These are phyloP conservation scores for Lateolabrax maculatus DNA, from an alignment of 2,797 vertebrate species.

Conservation along the genomic window DNA sequence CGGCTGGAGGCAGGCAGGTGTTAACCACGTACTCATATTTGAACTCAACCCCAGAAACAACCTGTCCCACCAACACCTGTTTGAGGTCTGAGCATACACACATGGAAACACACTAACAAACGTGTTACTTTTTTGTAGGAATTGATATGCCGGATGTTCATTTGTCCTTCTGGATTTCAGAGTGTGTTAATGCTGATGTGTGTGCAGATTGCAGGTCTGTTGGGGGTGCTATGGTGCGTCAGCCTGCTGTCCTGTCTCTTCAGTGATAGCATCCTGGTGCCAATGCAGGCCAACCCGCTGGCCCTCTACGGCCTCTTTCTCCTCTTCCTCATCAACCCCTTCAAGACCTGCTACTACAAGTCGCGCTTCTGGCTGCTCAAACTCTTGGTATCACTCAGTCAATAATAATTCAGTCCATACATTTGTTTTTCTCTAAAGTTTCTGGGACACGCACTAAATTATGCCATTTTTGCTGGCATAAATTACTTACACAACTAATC, in stretches of 20 bases:
- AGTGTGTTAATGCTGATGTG: neutral
- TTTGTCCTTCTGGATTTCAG: neutral
- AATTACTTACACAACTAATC: no score
- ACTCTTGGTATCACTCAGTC: slow-evolving; percentile 89
- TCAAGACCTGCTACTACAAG: slow-evolving; percentile 99
- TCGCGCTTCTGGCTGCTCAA: slow-evolving; percentile 99
- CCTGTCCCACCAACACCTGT: slow-evolving; percentile 98
- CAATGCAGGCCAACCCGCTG: slow-evolving; percentile 95
- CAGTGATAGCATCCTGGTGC: slow-evolving; percentile 86
- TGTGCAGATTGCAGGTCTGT: slow-evolving; percentile 94
- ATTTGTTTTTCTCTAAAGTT: neutral
- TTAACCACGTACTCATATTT: slow-evolving; percentile 99
- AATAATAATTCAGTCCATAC: no score
- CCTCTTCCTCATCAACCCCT: slow-evolving; percentile 98
- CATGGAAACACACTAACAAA: neutral
- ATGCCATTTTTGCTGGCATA: no score
- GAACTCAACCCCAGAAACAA: slow-evolving; percentile 99
- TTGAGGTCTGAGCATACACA: slow-evolving; percentile 88
- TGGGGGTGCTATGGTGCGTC: slow-evolving; percentile 97
- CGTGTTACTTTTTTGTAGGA: neutral
- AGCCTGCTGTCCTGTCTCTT: slow-evolving; percentile 97
- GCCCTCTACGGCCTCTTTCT: slow-evolving; percentile 96
- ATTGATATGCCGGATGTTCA: neutral
- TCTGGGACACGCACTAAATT: no score
- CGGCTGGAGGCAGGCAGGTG: slow-evolving; percentile 98